Evolutionary conservation across 2,113 vertebrate species (phyloP).

Genomic region (Epinephelus moara): DNA sequence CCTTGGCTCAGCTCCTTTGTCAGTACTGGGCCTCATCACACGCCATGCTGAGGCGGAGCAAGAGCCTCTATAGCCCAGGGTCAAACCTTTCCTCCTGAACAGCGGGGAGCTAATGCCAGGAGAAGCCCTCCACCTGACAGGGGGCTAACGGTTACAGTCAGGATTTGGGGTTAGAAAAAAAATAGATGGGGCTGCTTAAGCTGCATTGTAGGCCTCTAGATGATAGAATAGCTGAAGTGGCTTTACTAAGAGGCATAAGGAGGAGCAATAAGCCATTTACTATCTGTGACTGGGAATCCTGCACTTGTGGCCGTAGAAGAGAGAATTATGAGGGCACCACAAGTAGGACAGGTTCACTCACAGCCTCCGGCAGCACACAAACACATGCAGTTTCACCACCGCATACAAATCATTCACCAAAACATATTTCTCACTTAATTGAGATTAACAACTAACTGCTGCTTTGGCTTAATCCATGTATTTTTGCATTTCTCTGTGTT

Average conservation of each 20-base stretch:
- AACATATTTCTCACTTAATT: conserved; percentile 17
- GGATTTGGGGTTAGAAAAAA: not conserved
- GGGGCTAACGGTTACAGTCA: conserved; percentile 21
- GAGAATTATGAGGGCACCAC: not conserved
- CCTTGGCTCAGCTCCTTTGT: conserved; percentile 46
- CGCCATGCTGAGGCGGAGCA: conserved; percentile 4
- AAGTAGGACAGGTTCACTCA: conserved; percentile 6
- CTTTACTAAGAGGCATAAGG: not conserved
- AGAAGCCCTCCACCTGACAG: conserved; percentile 50
- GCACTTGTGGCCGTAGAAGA: conserved; percentile 5
- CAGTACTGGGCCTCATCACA: conserved; percentile 22
- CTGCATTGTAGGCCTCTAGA: not conserved
- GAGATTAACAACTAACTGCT: not conserved
- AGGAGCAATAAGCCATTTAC: conserved; percentile 7
- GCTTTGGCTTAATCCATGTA: not conserved
- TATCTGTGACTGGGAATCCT: conserved; percentile 8
- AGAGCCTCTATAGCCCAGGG: conserved; percentile 7
- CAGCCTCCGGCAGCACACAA: conserved; percentile 20
- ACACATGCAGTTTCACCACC: not conserved
- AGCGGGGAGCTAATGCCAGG: conserved; percentile 21
- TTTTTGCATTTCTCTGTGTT: not conserved
- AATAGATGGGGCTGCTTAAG: not conserved
- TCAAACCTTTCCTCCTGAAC: conserved; percentile 26
- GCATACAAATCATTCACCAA: conserved; percentile 7
- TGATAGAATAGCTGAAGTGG: not conserved